phyloP scores from a whole-genome alignment of 2,797 vertebrate genomes.

The Alca torda region DNA sequence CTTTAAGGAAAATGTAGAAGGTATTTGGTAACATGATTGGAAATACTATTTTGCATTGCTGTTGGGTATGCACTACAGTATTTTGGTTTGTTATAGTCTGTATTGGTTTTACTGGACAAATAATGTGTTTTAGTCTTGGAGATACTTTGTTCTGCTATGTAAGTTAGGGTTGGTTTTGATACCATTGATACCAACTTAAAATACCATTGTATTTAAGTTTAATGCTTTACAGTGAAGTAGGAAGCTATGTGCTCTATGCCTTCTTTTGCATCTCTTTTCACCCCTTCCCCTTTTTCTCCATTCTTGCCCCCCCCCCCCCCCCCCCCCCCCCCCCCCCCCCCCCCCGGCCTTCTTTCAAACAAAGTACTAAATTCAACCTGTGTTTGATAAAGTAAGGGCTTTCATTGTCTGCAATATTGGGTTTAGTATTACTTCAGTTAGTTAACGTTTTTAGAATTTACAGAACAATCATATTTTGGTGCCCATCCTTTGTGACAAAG shows the following conservation, averaged over 20 bases:
- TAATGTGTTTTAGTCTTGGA: neutral
- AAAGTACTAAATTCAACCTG: neutral
- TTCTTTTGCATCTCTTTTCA: neutral
- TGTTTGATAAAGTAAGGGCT: neutral
- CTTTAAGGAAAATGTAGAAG: neutral
- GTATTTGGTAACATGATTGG: neutral
- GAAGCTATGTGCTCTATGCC: neutral
- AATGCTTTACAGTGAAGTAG: neutral
- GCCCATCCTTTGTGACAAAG: neutral
- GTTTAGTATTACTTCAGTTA: neutral
- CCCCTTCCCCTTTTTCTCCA: accelerated
- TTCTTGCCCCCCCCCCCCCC: neutral
- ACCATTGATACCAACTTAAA: neutral
- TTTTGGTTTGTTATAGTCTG: neutral
- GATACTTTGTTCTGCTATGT: neutral
- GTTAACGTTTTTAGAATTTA: neutral
- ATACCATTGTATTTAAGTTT: neutral
- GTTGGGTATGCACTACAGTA: neutral
- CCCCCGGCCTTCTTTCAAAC: neutral
- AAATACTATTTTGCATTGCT: neutral
- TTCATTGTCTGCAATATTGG: neutral
- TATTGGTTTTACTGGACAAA: neutral
- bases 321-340: accelerated
- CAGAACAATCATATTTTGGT: neutral
- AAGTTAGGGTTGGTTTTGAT: neutral